phyloP scores from a whole-genome alignment of 35 echinoderm and acorn worm genomes.

The Eucidaris tribuloides region DNA sequence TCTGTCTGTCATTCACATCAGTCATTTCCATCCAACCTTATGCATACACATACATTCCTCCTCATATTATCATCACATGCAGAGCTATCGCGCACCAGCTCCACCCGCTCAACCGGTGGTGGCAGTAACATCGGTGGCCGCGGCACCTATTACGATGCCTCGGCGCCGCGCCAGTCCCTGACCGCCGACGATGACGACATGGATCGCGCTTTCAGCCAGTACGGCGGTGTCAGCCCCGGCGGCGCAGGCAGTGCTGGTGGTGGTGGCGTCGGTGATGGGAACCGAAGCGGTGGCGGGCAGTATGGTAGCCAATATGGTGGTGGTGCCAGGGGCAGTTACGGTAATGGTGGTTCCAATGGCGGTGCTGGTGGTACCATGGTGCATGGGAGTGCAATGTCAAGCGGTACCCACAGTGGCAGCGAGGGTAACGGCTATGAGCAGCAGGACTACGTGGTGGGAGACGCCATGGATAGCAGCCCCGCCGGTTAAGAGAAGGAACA shows the following conservation, averaged over 20 bases:
- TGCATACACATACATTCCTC: no score
- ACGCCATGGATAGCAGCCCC: conserved; percentile 15
- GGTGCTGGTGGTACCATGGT: conserved; percentile 15
- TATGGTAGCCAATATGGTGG: conserved; percentile 35
- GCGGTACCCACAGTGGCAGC: conserved; percentile 9
- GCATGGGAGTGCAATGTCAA: not conserved
- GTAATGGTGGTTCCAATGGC: conserved; percentile 34
- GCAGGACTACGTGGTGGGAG: conserved; percentile 14
- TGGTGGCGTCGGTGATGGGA: conserved; percentile 25
- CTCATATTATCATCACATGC: conserved; percentile 24
- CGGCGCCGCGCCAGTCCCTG: conserved; percentile 29
- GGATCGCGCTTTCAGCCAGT: conserved; percentile 84
- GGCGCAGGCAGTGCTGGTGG: not conserved
- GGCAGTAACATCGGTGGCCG: conserved; percentile 61
- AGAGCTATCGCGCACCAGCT: conserved; percentile 97
- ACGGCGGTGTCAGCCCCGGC: not conserved
- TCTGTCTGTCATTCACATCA: no score
- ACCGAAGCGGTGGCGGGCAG: conserved; percentile 1
- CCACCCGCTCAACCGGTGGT: conserved; percentile 69
- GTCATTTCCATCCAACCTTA: no score
- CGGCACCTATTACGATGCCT: conserved; percentile 1
- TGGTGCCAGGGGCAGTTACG: conserved; percentile 3
- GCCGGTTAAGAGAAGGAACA: no score
- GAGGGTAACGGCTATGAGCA: conserved; percentile 16
- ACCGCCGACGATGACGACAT: conserved; percentile 70